phyloP scores from a whole-genome alignment of 1,140 invertebrate genomes.

The Psilanteris sp. region DNA sequence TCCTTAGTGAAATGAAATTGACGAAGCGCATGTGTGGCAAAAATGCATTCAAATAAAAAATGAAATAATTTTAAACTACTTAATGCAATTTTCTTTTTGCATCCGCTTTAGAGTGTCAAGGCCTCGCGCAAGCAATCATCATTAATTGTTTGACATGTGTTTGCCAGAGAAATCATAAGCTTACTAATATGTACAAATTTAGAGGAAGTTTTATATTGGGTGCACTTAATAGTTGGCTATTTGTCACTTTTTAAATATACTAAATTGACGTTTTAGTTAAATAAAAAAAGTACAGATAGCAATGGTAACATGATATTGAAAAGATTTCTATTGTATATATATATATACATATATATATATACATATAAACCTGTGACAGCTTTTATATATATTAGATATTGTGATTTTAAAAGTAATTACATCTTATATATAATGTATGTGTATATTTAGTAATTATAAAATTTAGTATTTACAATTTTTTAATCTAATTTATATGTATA shows the following conservation, averaged over 20 bases:
- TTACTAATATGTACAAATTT: constrained; percentile 63
- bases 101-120: constrained; percentile 62
- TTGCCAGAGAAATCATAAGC: constrained; percentile 62
- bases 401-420: too few species aligned
- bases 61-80: constrained; percentile 18
- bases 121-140: constrained; percentile 59
- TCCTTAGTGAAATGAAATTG: constrained; percentile 49
- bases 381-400: too few species aligned
- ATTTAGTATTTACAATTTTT: too few species aligned
- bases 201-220: constrained; percentile 54
- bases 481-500: too few species aligned
- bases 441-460: too few species aligned
- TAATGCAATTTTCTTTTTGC: constrained; percentile 61
- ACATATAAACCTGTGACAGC: too few species aligned
- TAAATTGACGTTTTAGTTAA: constrained; percentile 36
- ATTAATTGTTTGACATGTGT: constrained; percentile 66
- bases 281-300: constrained; percentile 39
- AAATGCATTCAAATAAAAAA: constrained; percentile 34
- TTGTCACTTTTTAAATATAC: constrained; percentile 49
- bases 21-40: constrained; percentile 58
- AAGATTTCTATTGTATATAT: constrained; percentile 43
- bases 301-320: constrained; percentile 37
- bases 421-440: too few species aligned
- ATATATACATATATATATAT: too few species aligned
- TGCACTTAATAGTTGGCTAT: constrained; percentile 59